phyloP scores from a whole-genome alignment of 2,113 vertebrate species.

The Eupsittula cactorum region DNA sequence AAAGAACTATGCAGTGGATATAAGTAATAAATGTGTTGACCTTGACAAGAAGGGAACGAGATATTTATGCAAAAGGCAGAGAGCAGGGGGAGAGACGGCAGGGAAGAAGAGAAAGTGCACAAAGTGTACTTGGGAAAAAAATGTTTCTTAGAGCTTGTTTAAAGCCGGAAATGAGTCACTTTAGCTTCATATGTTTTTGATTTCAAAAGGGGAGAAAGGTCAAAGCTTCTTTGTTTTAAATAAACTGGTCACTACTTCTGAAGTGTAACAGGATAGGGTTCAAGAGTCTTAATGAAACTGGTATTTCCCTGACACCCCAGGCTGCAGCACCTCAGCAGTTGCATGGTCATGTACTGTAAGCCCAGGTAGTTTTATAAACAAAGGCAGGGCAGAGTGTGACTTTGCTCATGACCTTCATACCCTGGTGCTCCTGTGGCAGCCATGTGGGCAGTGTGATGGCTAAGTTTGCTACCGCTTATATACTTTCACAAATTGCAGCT shows the following conservation, averaged over 20 bases:
- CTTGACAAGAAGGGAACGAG: conserved; percentile 56
- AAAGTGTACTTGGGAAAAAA: conserved; percentile 49
- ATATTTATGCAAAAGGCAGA: conserved; percentile 68
- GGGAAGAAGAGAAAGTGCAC: conserved; percentile 35
- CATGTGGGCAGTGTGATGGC: conserved; percentile 47
- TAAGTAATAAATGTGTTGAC: conserved; percentile 69
- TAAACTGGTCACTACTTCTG: conserved; percentile 79
- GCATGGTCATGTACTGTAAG: conserved; percentile 54
- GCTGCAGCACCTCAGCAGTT: conserved; percentile 43
- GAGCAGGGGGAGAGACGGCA: background rate
- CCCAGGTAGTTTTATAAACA: conserved; percentile 63
- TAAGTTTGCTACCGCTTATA: conserved; percentile 42
- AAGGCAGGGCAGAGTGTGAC: conserved; percentile 45
- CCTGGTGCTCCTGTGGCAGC: conserved; percentile 60
- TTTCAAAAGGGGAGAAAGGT: conserved; percentile 85
- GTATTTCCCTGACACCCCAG: conserved; percentile 70
- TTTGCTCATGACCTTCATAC: conserved; percentile 75
- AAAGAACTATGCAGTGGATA: conserved; percentile 29
- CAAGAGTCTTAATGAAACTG: conserved; percentile 74
- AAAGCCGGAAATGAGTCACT: conserved; percentile 88
- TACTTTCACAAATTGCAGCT: background rate
- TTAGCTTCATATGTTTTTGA: conserved; percentile 89
- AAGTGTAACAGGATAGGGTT: conserved; percentile 81
- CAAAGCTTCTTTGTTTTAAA: conserved; percentile 84
- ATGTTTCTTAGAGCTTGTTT: conserved; percentile 81